A percentile compares a stretch with the other conserved stretches of the same genome.
phyloP scores from a whole-genome alignment of 2,888 invertebrate genomes.

The Athalia circularis region DNA sequence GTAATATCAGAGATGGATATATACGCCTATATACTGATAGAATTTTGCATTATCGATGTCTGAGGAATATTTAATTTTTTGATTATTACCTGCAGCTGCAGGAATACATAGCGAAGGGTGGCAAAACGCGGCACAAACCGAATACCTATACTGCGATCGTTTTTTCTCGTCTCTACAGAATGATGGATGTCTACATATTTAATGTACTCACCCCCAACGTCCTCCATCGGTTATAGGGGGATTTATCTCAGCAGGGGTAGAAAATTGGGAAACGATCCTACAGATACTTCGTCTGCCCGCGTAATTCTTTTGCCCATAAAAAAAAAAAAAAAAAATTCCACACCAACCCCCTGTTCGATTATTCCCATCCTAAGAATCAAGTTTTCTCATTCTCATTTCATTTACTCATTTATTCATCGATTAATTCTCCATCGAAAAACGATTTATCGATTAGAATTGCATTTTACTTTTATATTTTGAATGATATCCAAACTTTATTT shows the following conservation, averaged over 20 bases:
- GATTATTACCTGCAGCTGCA: background rate
- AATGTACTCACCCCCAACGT: background rate
- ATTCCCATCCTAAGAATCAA: no score
- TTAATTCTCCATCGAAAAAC: no score
- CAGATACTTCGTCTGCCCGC: no score
- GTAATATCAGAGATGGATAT: background rate
- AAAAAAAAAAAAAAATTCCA: no score
- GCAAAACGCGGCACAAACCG: background rate
- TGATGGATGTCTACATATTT: conserved; percentile 34
- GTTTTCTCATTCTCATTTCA: no score
- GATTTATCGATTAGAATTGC: no score
- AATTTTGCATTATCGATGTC: conserved; percentile 34
- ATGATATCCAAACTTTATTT: no score
- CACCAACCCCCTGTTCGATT: no score
- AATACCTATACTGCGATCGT: background rate
- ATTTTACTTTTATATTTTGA: no score
- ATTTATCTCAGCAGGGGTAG: background rate
- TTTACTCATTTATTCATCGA: no score
- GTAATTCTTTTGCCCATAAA: no score
- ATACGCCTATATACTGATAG: conserved; percentile 28
- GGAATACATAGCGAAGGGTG: background rate
- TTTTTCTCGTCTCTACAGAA: background rate
- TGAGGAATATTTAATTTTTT: conserved; percentile 35
- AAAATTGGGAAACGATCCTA: no score
- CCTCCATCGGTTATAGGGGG: conserved; percentile 16